Percentiles rank a stretch among this genome's conserved stretches.
Evolutionary conservation across 2,888 invertebrate genomes (phyloP).

Genomic region (Morinoia aosen): DNA sequence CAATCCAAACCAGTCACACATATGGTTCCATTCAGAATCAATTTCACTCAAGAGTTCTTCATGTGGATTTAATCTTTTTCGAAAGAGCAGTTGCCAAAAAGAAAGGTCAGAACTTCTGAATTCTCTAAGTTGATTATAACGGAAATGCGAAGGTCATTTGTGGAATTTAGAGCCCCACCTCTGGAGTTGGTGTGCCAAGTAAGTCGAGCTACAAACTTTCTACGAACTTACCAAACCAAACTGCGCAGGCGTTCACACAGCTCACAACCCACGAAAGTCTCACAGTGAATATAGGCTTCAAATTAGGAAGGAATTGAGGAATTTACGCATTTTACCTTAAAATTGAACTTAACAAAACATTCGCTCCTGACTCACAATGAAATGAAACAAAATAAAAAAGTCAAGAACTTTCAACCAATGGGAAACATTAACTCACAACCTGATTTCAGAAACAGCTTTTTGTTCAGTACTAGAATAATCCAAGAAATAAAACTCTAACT

Average conservation of each 20-base stretch:
- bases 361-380: neutral
- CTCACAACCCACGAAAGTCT: neutral
- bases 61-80: neutral
- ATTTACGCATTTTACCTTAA: neutral
- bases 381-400: neutral
- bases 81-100: neutral
- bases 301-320: neutral
- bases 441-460: neutral
- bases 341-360: neutral
- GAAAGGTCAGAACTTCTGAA: constrained; percentile 6
- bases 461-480: neutral
- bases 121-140: neutral
- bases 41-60: neutral
- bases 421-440: neutral
- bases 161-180: neutral
- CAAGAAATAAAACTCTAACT: neutral
- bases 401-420: neutral
- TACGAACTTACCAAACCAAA: neutral
- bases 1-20: neutral
- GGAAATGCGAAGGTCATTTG: constrained; percentile 20
- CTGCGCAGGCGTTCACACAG: neutral
- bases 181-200: neutral
- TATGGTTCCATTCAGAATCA: neutral
- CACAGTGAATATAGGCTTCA: neutral
- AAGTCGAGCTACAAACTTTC: neutral